These are phyloP conservation scores for Sycophila texana DNA, from an alignment of 2,888 invertebrate genomes.

Conservation along the genomic window DNA sequence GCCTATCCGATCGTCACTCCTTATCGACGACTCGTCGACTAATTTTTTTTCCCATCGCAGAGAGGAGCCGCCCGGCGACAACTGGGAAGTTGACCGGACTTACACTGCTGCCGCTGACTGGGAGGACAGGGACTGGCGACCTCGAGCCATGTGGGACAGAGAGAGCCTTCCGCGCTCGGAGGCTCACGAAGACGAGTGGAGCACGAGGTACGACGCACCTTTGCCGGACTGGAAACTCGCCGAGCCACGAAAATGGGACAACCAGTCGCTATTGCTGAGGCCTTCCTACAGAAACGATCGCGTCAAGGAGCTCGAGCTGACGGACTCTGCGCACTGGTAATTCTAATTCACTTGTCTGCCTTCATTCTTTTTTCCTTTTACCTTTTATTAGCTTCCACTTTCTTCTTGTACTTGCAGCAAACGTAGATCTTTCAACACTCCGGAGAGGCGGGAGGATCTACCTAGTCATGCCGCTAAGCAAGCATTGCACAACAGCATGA, in stretches of 20 bases:
- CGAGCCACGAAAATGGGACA: conserved; percentile 73
- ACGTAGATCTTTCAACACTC: conserved; percentile 67
- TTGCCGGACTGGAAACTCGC: conserved; percentile 72
- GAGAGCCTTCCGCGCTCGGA: conserved; percentile 72
- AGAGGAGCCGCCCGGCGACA: conserved; percentile 69
- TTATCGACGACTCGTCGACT: background rate
- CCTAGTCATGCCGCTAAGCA: conserved; percentile 68
- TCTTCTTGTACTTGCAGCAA: conserved; percentile 66
- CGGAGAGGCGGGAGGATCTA: conserved; percentile 70
- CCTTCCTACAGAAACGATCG: conserved; percentile 71
- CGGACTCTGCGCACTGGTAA: conserved; percentile 64
- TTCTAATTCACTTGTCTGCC: background rate
- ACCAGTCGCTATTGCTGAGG: conserved; percentile 69
- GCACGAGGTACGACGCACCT: conserved; percentile 69
- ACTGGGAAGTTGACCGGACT: conserved; percentile 67
- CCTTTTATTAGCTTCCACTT: too few relatives aligned
- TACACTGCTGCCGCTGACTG: conserved; percentile 66
- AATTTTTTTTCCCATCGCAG: conserved; percentile 55
- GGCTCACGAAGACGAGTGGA: conserved; percentile 73
- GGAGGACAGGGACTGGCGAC: conserved; percentile 73
- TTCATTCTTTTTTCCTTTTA: background rate
- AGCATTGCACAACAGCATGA: conserved; percentile 72
- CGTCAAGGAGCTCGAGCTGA: conserved; percentile 70
- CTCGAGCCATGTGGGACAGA: conserved; percentile 71
- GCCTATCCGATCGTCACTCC: background rate